These are phyloP conservation scores for Mystacides longicornis DNA, from an alignment of 2,888 invertebrate species.

Conservation along the genomic window DNA sequence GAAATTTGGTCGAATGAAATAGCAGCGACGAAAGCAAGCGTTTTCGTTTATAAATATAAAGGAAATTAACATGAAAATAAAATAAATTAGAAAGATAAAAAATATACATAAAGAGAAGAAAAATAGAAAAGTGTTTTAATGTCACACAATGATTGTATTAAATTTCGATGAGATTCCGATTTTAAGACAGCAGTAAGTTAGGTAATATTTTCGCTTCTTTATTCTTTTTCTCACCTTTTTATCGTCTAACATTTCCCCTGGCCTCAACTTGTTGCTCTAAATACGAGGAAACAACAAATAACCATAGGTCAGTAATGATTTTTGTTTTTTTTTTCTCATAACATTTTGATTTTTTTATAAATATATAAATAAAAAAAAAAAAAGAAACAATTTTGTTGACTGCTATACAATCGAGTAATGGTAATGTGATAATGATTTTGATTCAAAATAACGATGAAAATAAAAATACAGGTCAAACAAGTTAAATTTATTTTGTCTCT, in stretches of 20 bases:
- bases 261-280: constrained; percentile 82
- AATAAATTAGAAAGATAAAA: neutral
- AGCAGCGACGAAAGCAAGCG: too few species aligned
- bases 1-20: too few species aligned
- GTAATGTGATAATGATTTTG: too few species aligned
- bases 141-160: neutral
- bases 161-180: neutral
- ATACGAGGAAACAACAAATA: constrained; percentile 28
- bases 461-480: too few species aligned
- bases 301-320: neutral
- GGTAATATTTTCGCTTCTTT: neutral
- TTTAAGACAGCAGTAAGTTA: neutral
- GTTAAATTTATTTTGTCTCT: too few species aligned
- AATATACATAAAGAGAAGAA: neutral
- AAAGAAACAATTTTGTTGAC: neutral
- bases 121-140: neutral
- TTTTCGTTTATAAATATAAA: too few species aligned
- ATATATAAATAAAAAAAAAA: neutral
- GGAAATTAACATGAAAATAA: neutral
- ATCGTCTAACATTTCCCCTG: constrained; percentile 89
- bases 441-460: too few species aligned
- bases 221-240: constrained; percentile 71
- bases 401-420: too few species aligned
- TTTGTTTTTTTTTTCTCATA: neutral
- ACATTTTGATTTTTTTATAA: neutral